These are phyloP conservation scores for Microcebus ravelobensis DNA, from an alignment of 2,113 vertebrate genomes.

Conservation along the genomic window DNA sequence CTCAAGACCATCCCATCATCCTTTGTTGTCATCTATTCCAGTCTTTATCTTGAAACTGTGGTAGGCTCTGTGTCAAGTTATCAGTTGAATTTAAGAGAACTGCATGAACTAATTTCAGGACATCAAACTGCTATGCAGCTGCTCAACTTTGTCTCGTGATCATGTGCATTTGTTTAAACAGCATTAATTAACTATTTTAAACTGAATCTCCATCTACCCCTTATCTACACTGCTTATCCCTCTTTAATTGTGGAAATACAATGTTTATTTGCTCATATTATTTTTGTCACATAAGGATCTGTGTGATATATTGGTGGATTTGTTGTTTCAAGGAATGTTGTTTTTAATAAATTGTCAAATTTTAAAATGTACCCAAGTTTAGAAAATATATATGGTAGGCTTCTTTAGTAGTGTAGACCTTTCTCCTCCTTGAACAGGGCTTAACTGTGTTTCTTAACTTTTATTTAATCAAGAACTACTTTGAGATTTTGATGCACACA, in stretches of 20 bases:
- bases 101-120: conserved; percentile 38
- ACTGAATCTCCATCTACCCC: neutral
- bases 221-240: neutral
- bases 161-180: neutral
- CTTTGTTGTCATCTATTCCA: neutral
- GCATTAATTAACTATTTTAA: neutral
- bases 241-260: neutral
- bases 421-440: neutral
- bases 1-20: neutral
- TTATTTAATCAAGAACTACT: neutral
- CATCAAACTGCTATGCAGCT: neutral
- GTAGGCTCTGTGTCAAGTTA: neutral
- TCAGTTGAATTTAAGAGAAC: neutral
- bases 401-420: neutral
- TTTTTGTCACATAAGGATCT: neutral
- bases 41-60: neutral
- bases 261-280: neutral
- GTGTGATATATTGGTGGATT: neutral
- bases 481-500: neutral
- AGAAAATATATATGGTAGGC: neutral
- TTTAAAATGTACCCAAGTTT: neutral
- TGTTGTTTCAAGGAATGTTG: neutral
- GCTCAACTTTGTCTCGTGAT: neutral
- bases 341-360: conserved; percentile 29
- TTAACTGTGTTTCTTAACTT: conserved; percentile 24